A percentile compares a stretch with the other conserved stretches of the same genome.
phyloP scores from a whole-genome alignment of 2,888 invertebrate genomes.

The Pteria penguin region DNA sequence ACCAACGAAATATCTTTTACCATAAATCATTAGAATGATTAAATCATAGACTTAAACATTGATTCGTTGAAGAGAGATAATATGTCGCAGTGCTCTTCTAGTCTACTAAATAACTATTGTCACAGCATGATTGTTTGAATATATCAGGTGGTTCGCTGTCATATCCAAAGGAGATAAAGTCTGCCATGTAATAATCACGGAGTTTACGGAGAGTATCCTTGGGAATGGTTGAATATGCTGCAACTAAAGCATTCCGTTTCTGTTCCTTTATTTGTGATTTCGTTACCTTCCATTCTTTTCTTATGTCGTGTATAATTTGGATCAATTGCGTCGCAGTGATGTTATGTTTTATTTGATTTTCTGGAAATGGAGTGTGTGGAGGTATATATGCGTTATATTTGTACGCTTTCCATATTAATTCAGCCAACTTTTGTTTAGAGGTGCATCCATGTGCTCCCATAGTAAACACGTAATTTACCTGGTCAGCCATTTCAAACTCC shows the following conservation, averaged over 20 bases:
- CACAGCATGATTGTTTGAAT: background rate
- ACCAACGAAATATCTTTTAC: no score
- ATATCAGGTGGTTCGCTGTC: constrained; percentile 17
- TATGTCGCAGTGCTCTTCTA: no score
- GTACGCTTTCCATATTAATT: constrained; percentile 56
- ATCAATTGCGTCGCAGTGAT: constrained; percentile 20
- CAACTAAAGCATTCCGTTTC: constrained; percentile 30
- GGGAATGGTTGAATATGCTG: constrained; percentile 45
- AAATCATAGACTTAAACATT: no score
- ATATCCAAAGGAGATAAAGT: constrained; percentile 53
- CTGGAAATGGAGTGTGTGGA: constrained; percentile 25
- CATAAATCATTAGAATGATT: no score
- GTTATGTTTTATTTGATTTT: constrained; percentile 1
- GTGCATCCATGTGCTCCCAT: constrained; percentile 27
- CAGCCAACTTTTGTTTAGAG: constrained; percentile 22
- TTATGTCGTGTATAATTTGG: constrained; percentile 17
- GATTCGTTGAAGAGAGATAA: no score
- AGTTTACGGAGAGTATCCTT: constrained; percentile 29
- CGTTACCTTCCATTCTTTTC: constrained; percentile 27
- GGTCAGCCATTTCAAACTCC: constrained; percentile 11
- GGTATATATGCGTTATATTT: constrained; percentile 60
- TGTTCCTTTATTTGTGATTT: constrained; percentile 30
- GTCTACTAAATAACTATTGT: no score
- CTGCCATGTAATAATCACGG: constrained; percentile 40
- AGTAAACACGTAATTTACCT: constrained; percentile 25